Percentiles rank a stretch among this genome's conserved stretches.
phyloP scores from a whole-genome alignment of 1,140 invertebrate genomes.

The Drosophila sp. region DNA sequence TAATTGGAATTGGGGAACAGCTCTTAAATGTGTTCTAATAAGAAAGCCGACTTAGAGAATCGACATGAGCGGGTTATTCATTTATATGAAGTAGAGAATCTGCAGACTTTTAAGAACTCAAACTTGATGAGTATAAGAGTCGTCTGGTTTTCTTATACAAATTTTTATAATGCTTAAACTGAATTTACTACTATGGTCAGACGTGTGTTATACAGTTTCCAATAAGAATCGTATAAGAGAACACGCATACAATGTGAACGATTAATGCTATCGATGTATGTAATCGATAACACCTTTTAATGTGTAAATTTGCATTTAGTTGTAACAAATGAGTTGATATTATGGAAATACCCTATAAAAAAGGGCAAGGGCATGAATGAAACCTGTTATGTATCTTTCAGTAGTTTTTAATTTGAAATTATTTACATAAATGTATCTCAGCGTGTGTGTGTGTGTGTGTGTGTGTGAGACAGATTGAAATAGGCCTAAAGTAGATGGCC shows the following conservation, averaged over 20 bases:
- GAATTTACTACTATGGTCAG: no score
- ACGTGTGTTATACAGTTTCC: no score
- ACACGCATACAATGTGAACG: no score
- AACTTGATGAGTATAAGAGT: no score
- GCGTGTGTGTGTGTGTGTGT: slow-evolving; percentile 14
- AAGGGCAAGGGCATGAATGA: slow-evolving; percentile 47
- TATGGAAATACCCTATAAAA: slow-evolving; percentile 23
- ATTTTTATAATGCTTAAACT: no score
- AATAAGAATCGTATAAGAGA: no score
- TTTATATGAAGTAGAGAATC: no score
- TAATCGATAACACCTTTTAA: background rate
- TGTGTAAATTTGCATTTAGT: background rate
- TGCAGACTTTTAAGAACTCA: no score
- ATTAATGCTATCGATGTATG: background rate
- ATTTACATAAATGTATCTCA: slow-evolving; percentile 48
- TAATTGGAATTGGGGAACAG: background rate
- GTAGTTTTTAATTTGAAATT: slow-evolving; percentile 31
- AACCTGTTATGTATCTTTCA: slow-evolving; percentile 64
- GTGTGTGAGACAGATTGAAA: slow-evolving; percentile 40
- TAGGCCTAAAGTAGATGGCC: slow-evolving; percentile 48
- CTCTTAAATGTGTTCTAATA: no score
- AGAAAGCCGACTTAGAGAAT: no score
- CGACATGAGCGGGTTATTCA: no score
- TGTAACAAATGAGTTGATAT: slow-evolving; percentile 13
- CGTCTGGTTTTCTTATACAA: no score